A percentile compares a stretch with the other conserved stretches of the same genome.
phyloP scores from a whole-genome alignment of 2,113 vertebrate genomes.

The Petrocephalus microphthalmus region DNA sequence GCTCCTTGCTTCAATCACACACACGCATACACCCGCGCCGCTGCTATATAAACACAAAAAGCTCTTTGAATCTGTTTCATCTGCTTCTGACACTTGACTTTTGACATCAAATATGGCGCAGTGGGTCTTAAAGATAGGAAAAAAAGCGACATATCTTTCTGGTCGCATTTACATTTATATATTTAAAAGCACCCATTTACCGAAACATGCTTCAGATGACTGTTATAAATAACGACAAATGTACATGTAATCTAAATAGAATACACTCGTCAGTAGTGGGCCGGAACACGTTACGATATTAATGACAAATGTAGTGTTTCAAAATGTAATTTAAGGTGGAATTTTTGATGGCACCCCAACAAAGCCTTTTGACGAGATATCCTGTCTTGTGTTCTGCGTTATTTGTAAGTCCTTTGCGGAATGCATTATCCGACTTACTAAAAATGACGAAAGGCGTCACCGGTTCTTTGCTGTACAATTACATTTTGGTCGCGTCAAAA shows the following conservation, averaged over 20 bases:
- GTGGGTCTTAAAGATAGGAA: not conserved
- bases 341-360: not conserved
- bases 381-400: not conserved
- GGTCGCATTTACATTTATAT: not conserved
- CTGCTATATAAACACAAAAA: constrained; percentile 23
- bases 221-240: not conserved
- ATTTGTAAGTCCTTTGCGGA: not conserved
- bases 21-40: constrained; percentile 12
- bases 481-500: not conserved
- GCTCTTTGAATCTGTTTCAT: constrained; percentile 26
- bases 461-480: not conserved
- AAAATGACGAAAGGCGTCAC: not conserved
- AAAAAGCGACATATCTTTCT: not conserved
- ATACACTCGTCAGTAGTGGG: not conserved
- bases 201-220: not conserved
- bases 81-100: constrained; percentile 23
- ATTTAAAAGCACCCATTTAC: not conserved
- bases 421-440: not conserved
- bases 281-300: not conserved
- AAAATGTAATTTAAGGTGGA: not conserved
- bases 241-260: not conserved
- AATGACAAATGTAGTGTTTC: not conserved
- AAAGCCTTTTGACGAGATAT: not conserved
- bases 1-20: constrained; percentile 22
- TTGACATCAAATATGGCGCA: constrained; percentile 21